Conservation (phyloP, 1,140 invertebrate genomes). For the Trichomalopsis sarcophagae region DNA sequence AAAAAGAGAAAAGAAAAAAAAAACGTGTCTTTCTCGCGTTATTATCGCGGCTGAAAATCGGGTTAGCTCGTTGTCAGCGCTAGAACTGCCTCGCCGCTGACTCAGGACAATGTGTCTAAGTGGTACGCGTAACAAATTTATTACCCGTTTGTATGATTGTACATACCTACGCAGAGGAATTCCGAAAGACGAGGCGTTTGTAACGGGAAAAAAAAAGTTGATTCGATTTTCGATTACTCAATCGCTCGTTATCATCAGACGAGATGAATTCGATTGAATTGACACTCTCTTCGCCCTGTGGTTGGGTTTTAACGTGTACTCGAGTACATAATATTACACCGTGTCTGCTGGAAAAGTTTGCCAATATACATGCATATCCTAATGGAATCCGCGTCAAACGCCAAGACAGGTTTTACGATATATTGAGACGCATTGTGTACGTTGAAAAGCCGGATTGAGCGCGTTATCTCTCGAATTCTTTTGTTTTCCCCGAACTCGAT, state of each 20-base stretch:
- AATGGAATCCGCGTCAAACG: too few species aligned
- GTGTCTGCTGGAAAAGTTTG: too few species aligned
- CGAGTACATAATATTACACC: too few species aligned
- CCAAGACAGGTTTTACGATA: too few species aligned
- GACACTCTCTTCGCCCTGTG: too few species aligned
- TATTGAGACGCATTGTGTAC: too few species aligned
- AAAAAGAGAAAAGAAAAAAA: background rate
- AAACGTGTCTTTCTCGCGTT: background rate
- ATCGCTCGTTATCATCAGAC: background rate
- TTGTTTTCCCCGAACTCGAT: too few species aligned
- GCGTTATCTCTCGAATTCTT: too few species aligned
- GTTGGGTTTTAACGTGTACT: too few species aligned
- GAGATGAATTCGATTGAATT: too few species aligned
- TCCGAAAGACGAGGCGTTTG: constrained; percentile 31
- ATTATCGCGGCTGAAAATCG: constrained; percentile 38
- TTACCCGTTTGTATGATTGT: background rate
- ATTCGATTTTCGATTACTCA: background rate
- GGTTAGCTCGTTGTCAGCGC: constrained; percentile 6
- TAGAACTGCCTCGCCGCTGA: constrained; percentile 19
- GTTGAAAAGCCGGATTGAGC: too few species aligned
- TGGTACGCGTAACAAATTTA: constrained; percentile 46
- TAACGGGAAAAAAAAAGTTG: background rate
- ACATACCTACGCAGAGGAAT: background rate
- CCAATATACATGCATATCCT: too few species aligned
- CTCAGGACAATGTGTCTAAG: constrained; percentile 36